phyloP scores from a whole-genome alignment of 2,113 vertebrate species.

The Python bivittatus region DNA sequence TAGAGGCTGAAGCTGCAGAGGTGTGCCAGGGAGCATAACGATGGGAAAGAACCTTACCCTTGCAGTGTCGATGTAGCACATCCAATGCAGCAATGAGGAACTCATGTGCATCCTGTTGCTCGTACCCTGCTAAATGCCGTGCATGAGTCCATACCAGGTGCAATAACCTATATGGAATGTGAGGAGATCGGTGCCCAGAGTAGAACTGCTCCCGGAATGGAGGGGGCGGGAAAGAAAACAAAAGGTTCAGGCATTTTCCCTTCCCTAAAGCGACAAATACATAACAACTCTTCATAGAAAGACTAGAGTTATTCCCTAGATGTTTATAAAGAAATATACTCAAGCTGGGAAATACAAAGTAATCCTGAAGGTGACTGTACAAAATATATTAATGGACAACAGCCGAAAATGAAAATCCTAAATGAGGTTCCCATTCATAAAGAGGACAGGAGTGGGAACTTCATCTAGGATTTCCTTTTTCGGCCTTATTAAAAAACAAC shows the following conservation, averaged over 20 bases:
- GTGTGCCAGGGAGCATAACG: accelerated
- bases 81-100: slow-evolving; percentile 98
- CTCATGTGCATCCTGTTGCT: slow-evolving; percentile 98
- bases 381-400: not conserved
- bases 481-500: no score
- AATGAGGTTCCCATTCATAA: no score
- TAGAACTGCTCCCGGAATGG: slow-evolving; percentile 85
- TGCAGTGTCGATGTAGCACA: slow-evolving; percentile 97
- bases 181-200: slow-evolving; percentile 97
- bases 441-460: no score
- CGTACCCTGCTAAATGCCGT: slow-evolving; percentile 96
- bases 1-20: not conserved
- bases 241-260: not conserved
- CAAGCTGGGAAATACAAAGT: not conserved
- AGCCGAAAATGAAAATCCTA: no score
- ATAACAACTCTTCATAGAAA: not conserved
- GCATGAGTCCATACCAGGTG: slow-evolving; percentile 99
- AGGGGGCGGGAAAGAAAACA: slow-evolving; percentile 16
- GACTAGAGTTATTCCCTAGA: not conserved
- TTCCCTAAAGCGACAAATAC: not conserved
- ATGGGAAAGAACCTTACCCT: slow-evolving; percentile 77
- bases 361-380: not conserved
- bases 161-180: slow-evolving; percentile 98
- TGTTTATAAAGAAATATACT: not conserved
- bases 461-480: no score